Evolutionary conservation across 64 coral and sea anemone species (phyloP).

Genomic region (Stichodactyla helianthus): DNA sequence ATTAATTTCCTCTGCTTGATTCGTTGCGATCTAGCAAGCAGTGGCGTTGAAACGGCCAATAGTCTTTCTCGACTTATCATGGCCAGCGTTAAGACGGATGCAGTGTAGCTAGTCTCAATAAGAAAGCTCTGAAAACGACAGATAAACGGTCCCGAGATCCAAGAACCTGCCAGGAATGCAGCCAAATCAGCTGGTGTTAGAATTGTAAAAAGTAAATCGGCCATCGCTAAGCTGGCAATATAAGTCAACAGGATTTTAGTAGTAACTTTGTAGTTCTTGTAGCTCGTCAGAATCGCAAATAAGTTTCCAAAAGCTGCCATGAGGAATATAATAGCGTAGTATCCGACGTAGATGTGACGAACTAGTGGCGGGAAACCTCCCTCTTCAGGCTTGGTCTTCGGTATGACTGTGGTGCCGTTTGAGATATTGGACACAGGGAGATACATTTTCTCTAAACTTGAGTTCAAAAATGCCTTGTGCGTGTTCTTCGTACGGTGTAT

Average conservation of each 20-base stretch:
- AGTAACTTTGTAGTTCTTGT: conserved; percentile 50
- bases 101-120: conserved; percentile 73
- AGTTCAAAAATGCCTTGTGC: neutral
- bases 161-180: conserved; percentile 53
- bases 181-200: conserved; percentile 66
- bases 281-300: conserved; percentile 68
- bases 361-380: neutral
- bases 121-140: conserved; percentile 77
- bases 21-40: conserved; percentile 44
- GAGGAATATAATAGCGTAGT: conserved; percentile 55
- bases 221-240: conserved; percentile 67
- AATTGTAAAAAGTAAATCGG: conserved; percentile 69
- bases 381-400: neutral
- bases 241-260: conserved; percentile 48
- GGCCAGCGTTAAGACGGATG: conserved; percentile 60
- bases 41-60: conserved; percentile 55
- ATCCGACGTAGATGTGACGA: conserved; percentile 24
- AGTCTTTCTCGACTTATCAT: conserved; percentile 68
- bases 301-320: conserved; percentile 61
- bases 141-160: conserved; percentile 50
- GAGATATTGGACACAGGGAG: neutral
- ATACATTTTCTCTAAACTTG: neutral
- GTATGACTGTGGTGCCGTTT: neutral
- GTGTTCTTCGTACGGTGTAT: neutral
- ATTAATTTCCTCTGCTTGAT: conserved; percentile 16